Evolutionary conservation across 1,140 invertebrate species (phyloP), one percentile per base, ranked within the genome.

Genomic region (Trigoniulus corallinus): DNA sequence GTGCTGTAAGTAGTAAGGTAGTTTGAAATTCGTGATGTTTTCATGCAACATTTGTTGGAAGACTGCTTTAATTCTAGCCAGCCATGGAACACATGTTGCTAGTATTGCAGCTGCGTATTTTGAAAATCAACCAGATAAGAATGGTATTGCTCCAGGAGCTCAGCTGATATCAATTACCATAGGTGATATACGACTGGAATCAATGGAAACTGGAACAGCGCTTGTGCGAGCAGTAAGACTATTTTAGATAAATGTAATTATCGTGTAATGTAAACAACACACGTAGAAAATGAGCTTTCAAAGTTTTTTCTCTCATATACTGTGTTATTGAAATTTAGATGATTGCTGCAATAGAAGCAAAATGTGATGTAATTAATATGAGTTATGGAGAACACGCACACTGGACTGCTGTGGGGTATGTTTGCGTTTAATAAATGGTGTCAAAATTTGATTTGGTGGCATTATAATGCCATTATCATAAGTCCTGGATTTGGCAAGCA

Each of bases 11-110:
- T 80, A 24, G 50, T 23, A 20, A 47, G n/a, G 37, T 37, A 21
- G 34, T 18, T 48, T 50, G 13, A n/a, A 22, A 15, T 21, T 51
- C 2, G 53, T 15, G 4, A 4, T 21, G 43, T 53, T 22, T 34
- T 39, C 22, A 34, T 39, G 47, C 3, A 51, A 29, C 3, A 20
- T 45, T 4, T 49, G 43, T 4, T 23, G 22, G n/a, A 4, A 10
- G 10, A 24, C 7, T 10, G 23, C 4, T 54, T 46, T 53, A 50
- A 58, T 71, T 68, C 50, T 61, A 92, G 88, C 88, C 23, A 79
- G 82, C 46, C 94, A 98, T 69, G 94, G 92, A 18, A 96, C 92
- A 1, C 94, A 98, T 64, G 95, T 98, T 15, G 88, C 93, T 0
- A 84, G 88, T 20, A 98, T 98, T 56, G 87, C 93, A 23, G 79